Evolutionary conservation across 1,140 invertebrate species (phyloP).

Genomic region (Apis cerana): DNA sequence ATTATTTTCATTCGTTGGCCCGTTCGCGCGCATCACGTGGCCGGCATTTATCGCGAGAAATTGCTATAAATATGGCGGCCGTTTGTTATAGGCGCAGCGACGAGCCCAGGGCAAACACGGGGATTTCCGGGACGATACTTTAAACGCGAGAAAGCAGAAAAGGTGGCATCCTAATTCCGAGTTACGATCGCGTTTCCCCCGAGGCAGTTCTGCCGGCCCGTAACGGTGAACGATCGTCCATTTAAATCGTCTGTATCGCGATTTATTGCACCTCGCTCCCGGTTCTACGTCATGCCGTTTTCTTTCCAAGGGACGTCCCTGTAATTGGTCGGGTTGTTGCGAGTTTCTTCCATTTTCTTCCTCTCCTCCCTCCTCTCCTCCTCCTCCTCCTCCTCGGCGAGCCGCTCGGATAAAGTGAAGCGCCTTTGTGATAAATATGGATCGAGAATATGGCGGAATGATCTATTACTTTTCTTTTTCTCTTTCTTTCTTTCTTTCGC

Average conservation of each 20-base stretch:
- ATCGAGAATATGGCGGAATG: too few relatives aligned
- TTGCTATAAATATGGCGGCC: constrained; percentile 23
- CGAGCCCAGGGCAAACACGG: background rate
- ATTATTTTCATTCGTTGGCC: constrained; percentile 26
- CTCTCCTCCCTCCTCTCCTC: background rate
- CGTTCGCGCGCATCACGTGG: background rate
- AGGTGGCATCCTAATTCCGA: constrained; percentile 50
- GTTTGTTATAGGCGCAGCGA: background rate
- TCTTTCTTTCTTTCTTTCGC: too few relatives aligned
- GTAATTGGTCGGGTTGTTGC: background rate
- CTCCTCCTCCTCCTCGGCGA: background rate
- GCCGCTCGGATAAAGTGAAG: too few relatives aligned
- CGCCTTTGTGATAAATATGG: too few relatives aligned
- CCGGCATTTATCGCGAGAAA: constrained; percentile 31
- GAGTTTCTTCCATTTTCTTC: background rate
- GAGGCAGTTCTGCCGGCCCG: constrained; percentile 20
- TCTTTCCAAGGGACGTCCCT: background rate
- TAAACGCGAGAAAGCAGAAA: constrained; percentile 34
- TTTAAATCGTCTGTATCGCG: constrained; percentile 31
- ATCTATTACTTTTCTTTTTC: too few relatives aligned
- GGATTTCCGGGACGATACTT: constrained; percentile 48
- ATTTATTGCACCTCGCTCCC: constrained; percentile 26
- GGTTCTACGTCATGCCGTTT: constrained; percentile 19
- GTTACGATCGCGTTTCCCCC: constrained; percentile 33
- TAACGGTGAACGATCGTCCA: constrained; percentile 44